phyloP scores from a whole-genome alignment of 2,888 invertebrate genomes.

The Mythimna impura region DNA sequence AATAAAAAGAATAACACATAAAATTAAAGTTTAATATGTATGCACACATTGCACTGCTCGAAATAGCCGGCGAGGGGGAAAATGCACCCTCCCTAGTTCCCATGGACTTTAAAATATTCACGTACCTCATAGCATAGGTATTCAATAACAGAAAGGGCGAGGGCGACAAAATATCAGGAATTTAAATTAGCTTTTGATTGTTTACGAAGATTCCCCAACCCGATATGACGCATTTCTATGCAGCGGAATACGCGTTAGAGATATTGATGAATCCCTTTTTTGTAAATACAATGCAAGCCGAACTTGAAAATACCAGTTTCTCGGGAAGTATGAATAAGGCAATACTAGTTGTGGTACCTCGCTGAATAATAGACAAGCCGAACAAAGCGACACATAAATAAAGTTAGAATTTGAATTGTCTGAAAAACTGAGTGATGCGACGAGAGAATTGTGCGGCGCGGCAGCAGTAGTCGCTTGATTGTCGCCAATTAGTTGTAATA shows the following conservation, averaged over 20 bases:
- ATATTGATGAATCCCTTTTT: constrained; percentile 28
- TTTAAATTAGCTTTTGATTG: constrained; percentile 32
- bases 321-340: constrained; percentile 42
- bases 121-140: constrained; percentile 26
- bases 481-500: constrained; percentile 89
- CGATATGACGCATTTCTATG: constrained; percentile 21
- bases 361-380: constrained; percentile 46
- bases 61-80: constrained; percentile 53
- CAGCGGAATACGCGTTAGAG: constrained; percentile 25
- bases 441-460: constrained; percentile 76
- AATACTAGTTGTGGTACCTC: constrained; percentile 17
- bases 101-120: constrained; percentile 37
- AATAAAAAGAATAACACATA: constrained; percentile 39
- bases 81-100: constrained; percentile 50
- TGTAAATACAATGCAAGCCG: constrained; percentile 26
- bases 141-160: constrained; percentile 33
- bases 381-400: constrained; percentile 39
- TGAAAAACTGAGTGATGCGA: constrained; percentile 69
- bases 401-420: constrained; percentile 62
- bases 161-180: constrained; percentile 31
- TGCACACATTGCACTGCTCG: constrained; percentile 52
- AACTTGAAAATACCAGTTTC: constrained; percentile 33
- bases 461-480: constrained; percentile 83
- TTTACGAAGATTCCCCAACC: constrained; percentile 20
- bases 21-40: constrained; percentile 40